Conservation (phyloP, 2,888 invertebrate species). For the Mesorhabditis belari region DNA sequence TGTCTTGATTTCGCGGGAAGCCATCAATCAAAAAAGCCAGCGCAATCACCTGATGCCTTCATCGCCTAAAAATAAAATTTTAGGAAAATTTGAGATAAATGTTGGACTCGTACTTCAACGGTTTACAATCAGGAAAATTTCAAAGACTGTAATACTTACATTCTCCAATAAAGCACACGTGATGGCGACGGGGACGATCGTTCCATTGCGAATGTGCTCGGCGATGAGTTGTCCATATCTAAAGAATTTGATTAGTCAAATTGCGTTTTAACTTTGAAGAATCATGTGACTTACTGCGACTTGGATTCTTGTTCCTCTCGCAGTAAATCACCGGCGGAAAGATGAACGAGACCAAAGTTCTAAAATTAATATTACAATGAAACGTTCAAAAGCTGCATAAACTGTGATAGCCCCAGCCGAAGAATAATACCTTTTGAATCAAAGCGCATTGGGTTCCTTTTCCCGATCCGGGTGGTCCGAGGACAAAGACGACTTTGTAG, state of each 20-base stretch:
- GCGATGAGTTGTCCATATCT: slow-evolving; percentile 74
- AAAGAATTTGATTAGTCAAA: not conserved
- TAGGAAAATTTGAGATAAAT: not conserved
- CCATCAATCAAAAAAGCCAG: slow-evolving; percentile 83
- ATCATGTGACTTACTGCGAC: slow-evolving; percentile 62
- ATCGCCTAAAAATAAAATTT: slow-evolving; percentile 41
- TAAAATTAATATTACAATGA: slow-evolving; percentile 57
- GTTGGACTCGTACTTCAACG: too few species aligned
- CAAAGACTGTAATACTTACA: slow-evolving; percentile 60
- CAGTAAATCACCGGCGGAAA: slow-evolving; percentile 74
- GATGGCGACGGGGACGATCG: slow-evolving; percentile 94
- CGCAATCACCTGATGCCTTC: slow-evolving; percentile 33
- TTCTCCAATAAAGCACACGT: slow-evolving; percentile 88
- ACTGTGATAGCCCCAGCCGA: not conserved
- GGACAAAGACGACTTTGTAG: slow-evolving; percentile 82
- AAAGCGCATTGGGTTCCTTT: slow-evolving; percentile 92
- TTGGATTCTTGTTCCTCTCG: slow-evolving; percentile 73
- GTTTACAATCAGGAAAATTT: too few species aligned
- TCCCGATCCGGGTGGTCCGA: slow-evolving; percentile 93
- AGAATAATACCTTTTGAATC: slow-evolving; percentile 66
- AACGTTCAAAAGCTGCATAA: not conserved
- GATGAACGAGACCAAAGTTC: slow-evolving; percentile 59
- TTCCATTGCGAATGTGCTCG: slow-evolving; percentile 80
- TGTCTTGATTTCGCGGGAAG: slow-evolving; percentile 92
- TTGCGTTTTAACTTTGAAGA: slow-evolving; percentile 5